Evolutionary conservation across 64 coral and sea anemone genomes (phyloP), one percentile per base, ranked within the genome.

Genomic region (Cladopsammia gracilis): DNA sequence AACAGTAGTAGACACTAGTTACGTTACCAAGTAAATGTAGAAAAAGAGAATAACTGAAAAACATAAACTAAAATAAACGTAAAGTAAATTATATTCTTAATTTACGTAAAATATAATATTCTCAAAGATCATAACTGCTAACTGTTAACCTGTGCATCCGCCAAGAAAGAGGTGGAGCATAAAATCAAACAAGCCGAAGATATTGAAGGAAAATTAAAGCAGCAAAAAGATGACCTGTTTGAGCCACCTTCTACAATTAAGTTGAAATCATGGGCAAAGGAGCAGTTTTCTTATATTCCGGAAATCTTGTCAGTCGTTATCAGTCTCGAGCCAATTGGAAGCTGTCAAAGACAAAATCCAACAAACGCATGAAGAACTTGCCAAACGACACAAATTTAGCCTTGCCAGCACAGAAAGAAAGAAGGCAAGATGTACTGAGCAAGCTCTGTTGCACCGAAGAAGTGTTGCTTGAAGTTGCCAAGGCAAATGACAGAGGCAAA

Each of bases 151-250:
- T 58, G 50, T 79, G 50, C 12, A 50, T 79, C 76, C 20, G 76
- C 76, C 20, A 51, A 56, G 49, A 56, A 25, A 56, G 76, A 79
- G 19, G 57, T 79, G 9, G 76, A 79, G 47, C 16, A 79, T 5
- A 56, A 26, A 25, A 56, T 56, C 18, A 79, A 79, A 58, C 49
- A 54, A 79, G 76, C 57, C 16, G 57, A 51, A 79, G 48, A 56
- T 14, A 58, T 58, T 25, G 24, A 79, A 25, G 76, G 11, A 53
- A 53, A 58, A 10, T 51, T 79, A 34, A 7, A 53, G 25, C 49
- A 79, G 76, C 57, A 51, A 48, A 79, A 58, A 58, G 49, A 79
- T 10, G 49, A 79, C 48, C 57, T 79, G 76, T 79, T 79, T 79
- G 76, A 56, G 57, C 49, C 76, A 79, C 10, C 20, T 7, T 79